Base-by-base conservation (phyloP, 2,888 invertebrate species). In the Hyposoter didymator region DNA sequence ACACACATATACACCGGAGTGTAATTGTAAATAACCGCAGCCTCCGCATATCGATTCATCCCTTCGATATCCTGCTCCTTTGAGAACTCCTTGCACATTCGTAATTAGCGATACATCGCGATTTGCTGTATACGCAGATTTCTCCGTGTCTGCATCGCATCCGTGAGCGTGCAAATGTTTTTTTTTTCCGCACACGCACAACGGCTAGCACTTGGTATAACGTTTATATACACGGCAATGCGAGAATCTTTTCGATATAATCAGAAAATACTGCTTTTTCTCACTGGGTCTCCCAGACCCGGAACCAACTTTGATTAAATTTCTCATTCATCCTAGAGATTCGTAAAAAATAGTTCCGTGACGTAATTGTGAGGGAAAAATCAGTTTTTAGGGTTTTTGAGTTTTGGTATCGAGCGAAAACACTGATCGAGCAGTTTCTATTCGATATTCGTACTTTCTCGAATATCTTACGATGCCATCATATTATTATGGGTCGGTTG, bases 31-130 rank as follows among this genome's bases (percentile, higher is more conserved):
- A 45, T 73, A 74, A 78, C 45, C 10, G 39, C 39, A 62, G 19
- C 59, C n/a, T 70, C 59, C 72, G 59, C 64, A 75, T 82, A 85
- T 85, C 73, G 85, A 85, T 76, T 76, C 72, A 55, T 82, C 76
- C 66, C 70, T 49, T 69, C 55, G 62, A 72, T 78, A 78, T 76
- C 35, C 19, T 19, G 69, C 52, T 75, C 70, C 43, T 52, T 17
- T 52, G 28, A 52, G 67, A 85, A 83, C 75, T 64, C 70, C 67
- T 59, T 45, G 76, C 52, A 45, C 70, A 78, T 43, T 59, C 80
- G 76, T 80, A 85, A 85, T 85, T 85, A 85, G 85, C 79, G 76
- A 78, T 80, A 85, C 85, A 83, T 85, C 76, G 83, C 19, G 69
- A 76, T 79, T 76, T 73, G 43, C 59, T 69, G 52, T 49, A 39